phyloP scores from a whole-genome alignment of 2,797 vertebrate genomes.

The Macrochelys suwanniensis region DNA sequence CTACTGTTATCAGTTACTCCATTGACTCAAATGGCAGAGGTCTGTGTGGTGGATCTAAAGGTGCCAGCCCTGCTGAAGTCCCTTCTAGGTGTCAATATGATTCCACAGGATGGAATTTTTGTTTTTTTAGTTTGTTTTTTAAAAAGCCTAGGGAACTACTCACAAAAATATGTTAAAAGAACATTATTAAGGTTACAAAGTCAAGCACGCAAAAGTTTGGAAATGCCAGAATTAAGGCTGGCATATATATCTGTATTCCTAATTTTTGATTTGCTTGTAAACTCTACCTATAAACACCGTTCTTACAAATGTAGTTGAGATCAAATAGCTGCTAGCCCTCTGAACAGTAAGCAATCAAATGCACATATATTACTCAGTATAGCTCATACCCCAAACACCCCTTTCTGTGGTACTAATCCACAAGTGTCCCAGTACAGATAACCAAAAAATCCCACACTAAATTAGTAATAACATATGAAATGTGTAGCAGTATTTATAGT shows the following conservation, averaged over 20 bases:
- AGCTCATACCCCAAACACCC: neutral
- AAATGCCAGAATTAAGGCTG: neutral
- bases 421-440: fast-evolving
- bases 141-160: no score
- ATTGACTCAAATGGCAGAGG: no score
- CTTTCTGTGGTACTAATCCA: neutral
- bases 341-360: neutral
- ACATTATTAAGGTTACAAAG: neutral
- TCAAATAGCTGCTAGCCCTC: neutral
- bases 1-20: no score
- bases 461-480: neutral
- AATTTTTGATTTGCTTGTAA: no score
- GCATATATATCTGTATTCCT: no score
- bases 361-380: neutral
- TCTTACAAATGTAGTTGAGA: neutral
- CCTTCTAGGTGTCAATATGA: no score
- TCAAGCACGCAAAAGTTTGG: neutral
- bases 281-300: neutral
- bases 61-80: no score
- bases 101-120: no score
- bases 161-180: no score
- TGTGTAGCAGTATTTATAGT: neutral
- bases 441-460: neutral
- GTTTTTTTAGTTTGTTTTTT: no score
- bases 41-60: no score